phyloP scores from a whole-genome alignment of 2,113 vertebrate species.

The Microtus montanus region DNA sequence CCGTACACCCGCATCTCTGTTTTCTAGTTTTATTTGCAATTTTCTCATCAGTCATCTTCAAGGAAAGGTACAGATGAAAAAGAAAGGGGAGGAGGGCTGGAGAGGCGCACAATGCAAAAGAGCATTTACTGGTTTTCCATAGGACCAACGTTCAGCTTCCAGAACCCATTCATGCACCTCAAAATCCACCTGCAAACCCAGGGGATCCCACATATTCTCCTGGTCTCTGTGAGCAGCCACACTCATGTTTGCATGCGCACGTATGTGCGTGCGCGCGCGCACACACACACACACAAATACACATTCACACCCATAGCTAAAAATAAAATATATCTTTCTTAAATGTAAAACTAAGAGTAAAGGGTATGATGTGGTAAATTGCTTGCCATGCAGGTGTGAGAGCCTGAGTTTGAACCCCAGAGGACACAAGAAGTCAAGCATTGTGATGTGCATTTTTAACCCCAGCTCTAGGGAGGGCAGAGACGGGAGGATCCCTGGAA shows the following conservation, averaged over 20 bases:
- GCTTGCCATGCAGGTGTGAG: neutral
- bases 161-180: neutral
- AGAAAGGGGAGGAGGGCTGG: neutral
- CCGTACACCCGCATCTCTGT: neutral
- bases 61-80: neutral
- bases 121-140: neutral
- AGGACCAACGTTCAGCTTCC: neutral
- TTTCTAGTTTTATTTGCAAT: neutral
- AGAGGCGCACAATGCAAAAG: too few relatives aligned
- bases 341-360: neutral
- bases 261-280: fast-evolving
- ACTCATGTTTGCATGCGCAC: fast-evolving
- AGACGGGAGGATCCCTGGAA: neutral
- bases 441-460: neutral
- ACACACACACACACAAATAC: neutral
- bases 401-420: neutral
- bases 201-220: neutral
- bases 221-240: neutral
- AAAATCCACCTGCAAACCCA: neutral
- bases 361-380: neutral
- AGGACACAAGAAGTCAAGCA: neutral
- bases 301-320: neutral
- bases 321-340: neutral
- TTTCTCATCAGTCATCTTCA: neutral
- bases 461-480: too few relatives aligned